Conservation (phyloP, 1,140 invertebrate species). For the Penaeus chinensis region DNA sequence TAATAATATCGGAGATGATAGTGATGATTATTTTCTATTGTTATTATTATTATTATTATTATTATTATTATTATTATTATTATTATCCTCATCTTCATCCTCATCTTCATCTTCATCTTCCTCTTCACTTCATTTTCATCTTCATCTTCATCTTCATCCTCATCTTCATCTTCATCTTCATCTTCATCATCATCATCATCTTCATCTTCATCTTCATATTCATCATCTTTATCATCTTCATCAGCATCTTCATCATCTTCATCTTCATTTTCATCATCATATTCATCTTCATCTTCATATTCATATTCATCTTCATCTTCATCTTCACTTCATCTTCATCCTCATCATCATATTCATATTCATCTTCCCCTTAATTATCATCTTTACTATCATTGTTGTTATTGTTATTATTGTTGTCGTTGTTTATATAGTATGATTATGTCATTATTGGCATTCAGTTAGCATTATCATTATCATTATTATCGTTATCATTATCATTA, state of each 20-base stretch:
- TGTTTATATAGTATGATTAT: no score
- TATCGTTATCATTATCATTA: not conserved
- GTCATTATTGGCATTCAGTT: not conserved
- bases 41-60: not conserved
- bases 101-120: no score
- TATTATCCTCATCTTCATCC: no score
- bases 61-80: not conserved
- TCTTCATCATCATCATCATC: not conserved
- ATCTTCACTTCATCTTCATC: no score
- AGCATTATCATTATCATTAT: not conserved
- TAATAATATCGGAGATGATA: no score
- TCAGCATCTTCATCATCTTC: not conserved
- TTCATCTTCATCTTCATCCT: no score
- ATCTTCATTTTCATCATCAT: not conserved
- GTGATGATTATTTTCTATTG: no score
- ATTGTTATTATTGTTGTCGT: no score
- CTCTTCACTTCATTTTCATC: no score
- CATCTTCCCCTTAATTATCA: not conserved
- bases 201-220: not conserved
- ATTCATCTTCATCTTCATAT: not conserved
- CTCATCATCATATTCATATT: no score
- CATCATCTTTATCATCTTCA: not conserved
- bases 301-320: not conserved
- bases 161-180: no score
- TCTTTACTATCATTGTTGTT: no score